phyloP scores from a whole-genome alignment of 2,888 invertebrate species.

The Pogonocherus hispidulus region DNA sequence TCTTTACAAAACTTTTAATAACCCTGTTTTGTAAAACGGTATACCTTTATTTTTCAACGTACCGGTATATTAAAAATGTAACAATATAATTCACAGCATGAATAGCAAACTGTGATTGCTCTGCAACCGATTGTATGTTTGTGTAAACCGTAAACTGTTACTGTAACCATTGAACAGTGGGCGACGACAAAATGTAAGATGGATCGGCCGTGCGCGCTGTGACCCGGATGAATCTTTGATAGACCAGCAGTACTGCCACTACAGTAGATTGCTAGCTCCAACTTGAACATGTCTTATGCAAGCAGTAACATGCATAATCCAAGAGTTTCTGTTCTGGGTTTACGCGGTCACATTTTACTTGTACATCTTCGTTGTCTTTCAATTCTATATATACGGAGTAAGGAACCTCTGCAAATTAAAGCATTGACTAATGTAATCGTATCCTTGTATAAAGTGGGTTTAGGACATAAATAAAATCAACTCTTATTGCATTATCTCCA shows the following conservation, averaged over 20 bases:
- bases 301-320: constrained; percentile 62
- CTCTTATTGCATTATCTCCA: too few species aligned
- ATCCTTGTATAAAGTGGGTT: too few species aligned
- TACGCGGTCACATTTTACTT: constrained; percentile 32
- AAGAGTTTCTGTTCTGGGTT: constrained; percentile 53
- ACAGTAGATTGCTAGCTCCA: constrained; percentile 62
- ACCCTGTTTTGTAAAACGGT: too few species aligned
- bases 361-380: constrained; percentile 22
- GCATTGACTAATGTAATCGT: neutral
- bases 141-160: constrained; percentile 12
- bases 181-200: constrained; percentile 28
- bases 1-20: too few species aligned
- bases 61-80: too few species aligned
- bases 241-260: constrained; percentile 55
- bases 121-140: neutral
- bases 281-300: constrained; percentile 62
- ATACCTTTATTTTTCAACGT: too few species aligned
- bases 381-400: neutral
- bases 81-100: too few species aligned
- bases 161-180: constrained; percentile 1
- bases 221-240: constrained; percentile 66
- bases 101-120: too few species aligned
- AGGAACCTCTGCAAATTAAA: too few species aligned
- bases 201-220: constrained; percentile 48
- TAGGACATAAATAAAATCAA: too few species aligned